Evolutionary conservation across 2,888 invertebrate species (phyloP).

Genomic region (Aspidiotus destructor): DNA sequence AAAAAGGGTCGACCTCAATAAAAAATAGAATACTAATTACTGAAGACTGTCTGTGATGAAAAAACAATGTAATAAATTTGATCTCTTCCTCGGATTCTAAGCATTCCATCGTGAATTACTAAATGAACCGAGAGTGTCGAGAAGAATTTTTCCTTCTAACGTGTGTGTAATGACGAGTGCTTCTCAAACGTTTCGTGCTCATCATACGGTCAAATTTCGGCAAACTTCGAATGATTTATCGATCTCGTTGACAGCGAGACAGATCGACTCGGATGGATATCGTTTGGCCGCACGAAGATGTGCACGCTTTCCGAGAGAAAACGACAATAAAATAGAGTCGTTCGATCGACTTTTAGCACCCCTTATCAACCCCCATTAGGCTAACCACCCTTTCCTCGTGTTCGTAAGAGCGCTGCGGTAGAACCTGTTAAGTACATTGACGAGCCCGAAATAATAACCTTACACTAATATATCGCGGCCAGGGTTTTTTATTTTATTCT

Average conservation of each 20-base stretch:
- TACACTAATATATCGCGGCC: slow-evolving; percentile 18
- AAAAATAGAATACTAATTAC: slow-evolving; percentile 21
- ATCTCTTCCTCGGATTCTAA: slow-evolving; percentile 3
- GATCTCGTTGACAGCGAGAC: no score
- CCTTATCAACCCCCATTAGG: not conserved
- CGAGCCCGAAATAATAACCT: slow-evolving; percentile 23
- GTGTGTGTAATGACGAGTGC: not conserved
- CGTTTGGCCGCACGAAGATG: no score
- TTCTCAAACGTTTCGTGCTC: not conserved
- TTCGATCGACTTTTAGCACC: not conserved
- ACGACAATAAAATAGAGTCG: no score
- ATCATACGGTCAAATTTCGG: no score
- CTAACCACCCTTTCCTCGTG: not conserved
- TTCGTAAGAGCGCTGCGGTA: not conserved
- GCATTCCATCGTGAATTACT: slow-evolving; percentile 6
- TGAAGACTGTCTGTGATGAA: slow-evolving; percentile 8
- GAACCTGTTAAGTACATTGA: slow-evolving; percentile 19
- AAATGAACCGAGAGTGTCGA: slow-evolving; percentile 16
- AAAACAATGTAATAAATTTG: slow-evolving; percentile 25
- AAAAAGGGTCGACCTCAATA: slow-evolving; percentile 2
- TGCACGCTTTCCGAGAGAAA: no score
- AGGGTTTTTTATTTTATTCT: not conserved
- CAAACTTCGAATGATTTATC: no score
- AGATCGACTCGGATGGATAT: no score
- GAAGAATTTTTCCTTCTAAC: slow-evolving; percentile 9